Conservation (phyloP, 2,888 invertebrate species). For the Dorcus hopei region DNA sequence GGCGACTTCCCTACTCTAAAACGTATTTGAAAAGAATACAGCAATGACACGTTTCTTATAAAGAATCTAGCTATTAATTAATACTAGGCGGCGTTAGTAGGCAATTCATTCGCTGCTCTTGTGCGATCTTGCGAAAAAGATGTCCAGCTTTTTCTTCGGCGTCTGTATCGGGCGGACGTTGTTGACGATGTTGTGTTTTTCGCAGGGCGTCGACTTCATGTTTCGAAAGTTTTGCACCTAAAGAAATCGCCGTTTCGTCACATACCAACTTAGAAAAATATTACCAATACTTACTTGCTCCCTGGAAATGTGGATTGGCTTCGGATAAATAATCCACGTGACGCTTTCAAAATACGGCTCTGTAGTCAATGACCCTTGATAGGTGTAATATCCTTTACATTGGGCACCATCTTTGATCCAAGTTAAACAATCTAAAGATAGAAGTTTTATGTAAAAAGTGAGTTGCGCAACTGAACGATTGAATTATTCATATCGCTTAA, state of each 20-base stretch:
- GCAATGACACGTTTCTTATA: background rate
- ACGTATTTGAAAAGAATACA: background rate
- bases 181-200: conserved; percentile 43
- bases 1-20: background rate
- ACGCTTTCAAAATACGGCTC: conserved; percentile 71
- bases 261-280: background rate
- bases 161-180: conserved; percentile 46
- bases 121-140: conserved; percentile 45
- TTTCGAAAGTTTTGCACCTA: conserved; percentile 44
- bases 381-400: conserved; percentile 68
- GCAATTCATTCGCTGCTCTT: conserved; percentile 31
- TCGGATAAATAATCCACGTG: conserved; percentile 71
- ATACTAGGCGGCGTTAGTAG: background rate
- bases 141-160: conserved; percentile 41
- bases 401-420: conserved; percentile 68
- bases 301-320: conserved; percentile 64
- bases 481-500: too few species aligned
- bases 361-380: conserved; percentile 70
- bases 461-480: too few species aligned
- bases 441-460: background rate
- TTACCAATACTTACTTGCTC: conserved; percentile 56
- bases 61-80: background rate
- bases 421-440: conserved; percentile 58
- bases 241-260: conserved; percentile 18
- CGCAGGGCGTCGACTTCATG: conserved; percentile 45